phyloP scores from a whole-genome alignment of 2,797 vertebrate species.

The Lindbergichthys nudifrons region DNA sequence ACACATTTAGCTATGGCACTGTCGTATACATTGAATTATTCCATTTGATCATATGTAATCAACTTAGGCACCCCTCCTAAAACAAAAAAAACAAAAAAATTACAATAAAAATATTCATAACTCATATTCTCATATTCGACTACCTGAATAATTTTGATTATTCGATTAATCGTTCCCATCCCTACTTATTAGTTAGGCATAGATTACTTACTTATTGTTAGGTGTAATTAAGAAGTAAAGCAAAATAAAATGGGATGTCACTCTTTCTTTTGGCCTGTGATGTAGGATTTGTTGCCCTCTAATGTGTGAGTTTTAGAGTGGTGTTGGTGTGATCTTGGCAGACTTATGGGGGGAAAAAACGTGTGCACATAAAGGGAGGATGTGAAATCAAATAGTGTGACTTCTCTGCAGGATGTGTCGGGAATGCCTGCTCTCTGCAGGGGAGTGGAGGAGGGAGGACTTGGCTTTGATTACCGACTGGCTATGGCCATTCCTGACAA shows the following conservation, averaged over 20 bases:
- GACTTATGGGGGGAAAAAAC: slow-evolving; percentile 36
- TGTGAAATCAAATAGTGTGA: slow-evolving; percentile 46
- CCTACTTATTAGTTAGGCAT: slow-evolving; percentile 59
- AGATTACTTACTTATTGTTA: slow-evolving; percentile 63
- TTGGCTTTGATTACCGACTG: slow-evolving; percentile 95
- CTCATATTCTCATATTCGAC: too few species aligned
- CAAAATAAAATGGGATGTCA: slow-evolving; percentile 60
- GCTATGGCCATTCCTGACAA: slow-evolving; percentile 99
- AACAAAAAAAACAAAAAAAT: too few species aligned
- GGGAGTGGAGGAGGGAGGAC: slow-evolving; percentile 89
- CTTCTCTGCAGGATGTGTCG: slow-evolving; percentile 91
- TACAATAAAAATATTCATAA: too few species aligned
- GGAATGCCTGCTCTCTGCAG: slow-evolving; percentile 98
- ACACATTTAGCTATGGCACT: too few species aligned
- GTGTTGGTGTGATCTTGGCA: slow-evolving; percentile 46
- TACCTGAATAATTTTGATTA: too few species aligned
- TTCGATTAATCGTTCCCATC: too few species aligned
- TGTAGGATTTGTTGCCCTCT: slow-evolving; percentile 31
- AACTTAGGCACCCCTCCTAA: too few species aligned
- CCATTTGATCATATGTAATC: too few species aligned
- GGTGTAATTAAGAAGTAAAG: slow-evolving; percentile 69
- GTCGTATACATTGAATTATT: too few species aligned
- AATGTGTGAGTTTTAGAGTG: slow-evolving; percentile 22
- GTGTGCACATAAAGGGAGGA: slow-evolving; percentile 44
- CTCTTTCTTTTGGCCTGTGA: slow-evolving; percentile 44